These are phyloP conservation scores for Sander vitreus DNA, from an alignment of 2,113 vertebrate genomes.

Conservation along the genomic window DNA sequence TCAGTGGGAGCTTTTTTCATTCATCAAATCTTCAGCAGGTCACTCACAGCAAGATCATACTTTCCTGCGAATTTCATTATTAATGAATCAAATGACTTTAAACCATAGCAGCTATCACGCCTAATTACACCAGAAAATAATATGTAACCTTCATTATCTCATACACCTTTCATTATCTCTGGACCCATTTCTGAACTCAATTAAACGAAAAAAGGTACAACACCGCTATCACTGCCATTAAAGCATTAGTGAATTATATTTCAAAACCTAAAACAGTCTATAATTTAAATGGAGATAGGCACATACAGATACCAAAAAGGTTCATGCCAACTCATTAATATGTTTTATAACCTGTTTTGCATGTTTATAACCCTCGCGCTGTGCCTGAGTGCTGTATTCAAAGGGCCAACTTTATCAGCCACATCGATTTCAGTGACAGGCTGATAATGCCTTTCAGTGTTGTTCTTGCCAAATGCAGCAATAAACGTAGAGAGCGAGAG, in stretches of 20 bases:
- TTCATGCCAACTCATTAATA: conserved; percentile 64
- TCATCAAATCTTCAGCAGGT: conserved; percentile 32
- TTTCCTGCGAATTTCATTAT: conserved; percentile 25
- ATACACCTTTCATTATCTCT: conserved; percentile 61
- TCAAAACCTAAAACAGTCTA: conserved; percentile 37
- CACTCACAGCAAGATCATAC: conserved; percentile 19
- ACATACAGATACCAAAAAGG: conserved; percentile 28
- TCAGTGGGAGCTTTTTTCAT: conserved; percentile 5
- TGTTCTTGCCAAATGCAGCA: conserved; percentile 67
- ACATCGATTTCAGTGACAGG: conserved; percentile 69
- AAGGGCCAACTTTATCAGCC: conserved; percentile 60
- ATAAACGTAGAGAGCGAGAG: conserved; percentile 43
- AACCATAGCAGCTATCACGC: conserved; percentile 41
- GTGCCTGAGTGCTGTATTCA: conserved; percentile 41
- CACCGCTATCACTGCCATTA: conserved; percentile 25
- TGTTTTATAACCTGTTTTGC: conserved; percentile 64
- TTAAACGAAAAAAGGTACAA: conserved; percentile 56
- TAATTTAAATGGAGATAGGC: conserved; percentile 56
- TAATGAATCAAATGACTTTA: conserved; percentile 46
- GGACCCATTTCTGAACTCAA: conserved; percentile 67
- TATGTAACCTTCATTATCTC: conserved; percentile 55
- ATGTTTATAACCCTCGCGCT: conserved; percentile 58
- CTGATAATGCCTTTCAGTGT: conserved; percentile 70
- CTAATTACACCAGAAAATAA: conserved; percentile 63
- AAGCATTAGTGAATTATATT: conserved; percentile 48